Percentiles rank a stretch among this genome's conserved stretches.
Evolutionary conservation across 2,113 vertebrate genomes (phyloP).

Genomic region (Pterocles gutturalis): DNA sequence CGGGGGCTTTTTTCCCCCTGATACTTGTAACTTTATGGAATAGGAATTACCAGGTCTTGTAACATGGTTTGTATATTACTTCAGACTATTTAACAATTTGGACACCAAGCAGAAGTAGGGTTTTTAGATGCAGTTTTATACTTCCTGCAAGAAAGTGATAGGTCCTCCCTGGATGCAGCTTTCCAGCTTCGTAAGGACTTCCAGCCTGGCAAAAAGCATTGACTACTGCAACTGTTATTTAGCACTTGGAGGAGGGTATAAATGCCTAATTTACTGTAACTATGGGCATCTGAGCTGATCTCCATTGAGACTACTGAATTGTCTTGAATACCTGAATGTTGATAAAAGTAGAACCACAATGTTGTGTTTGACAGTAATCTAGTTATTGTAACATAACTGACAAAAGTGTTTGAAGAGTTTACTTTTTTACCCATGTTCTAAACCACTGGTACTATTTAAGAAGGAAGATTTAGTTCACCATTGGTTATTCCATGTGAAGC

Average conservation of each 20-base stretch:
- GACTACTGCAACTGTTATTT: constrained; percentile 54
- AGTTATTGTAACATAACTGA: constrained; percentile 11
- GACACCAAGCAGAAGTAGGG: not conserved
- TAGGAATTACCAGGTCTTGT: not conserved
- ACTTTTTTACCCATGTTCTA: constrained; percentile 33
- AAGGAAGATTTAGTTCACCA: not conserved
- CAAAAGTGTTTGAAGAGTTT: constrained; percentile 34
- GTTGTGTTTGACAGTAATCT: not conserved
- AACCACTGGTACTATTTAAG: constrained; percentile 56
- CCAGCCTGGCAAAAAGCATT: not conserved
- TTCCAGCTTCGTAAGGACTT: not conserved
- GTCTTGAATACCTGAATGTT: constrained; percentile 20
- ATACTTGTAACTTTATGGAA: constrained; percentile 18
- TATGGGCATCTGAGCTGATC: constrained; percentile 24
- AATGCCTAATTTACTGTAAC: not conserved
- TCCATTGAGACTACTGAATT: constrained; percentile 76
- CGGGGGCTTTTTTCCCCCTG: not conserved
- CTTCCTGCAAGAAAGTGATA: constrained; percentile 11
- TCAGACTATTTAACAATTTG: not conserved
- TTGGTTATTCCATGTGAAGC: not conserved
- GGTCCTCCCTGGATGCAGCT: constrained; percentile 21
- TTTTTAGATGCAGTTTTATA: constrained; percentile 28
- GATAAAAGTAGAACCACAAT: not conserved
- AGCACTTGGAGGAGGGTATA: constrained; percentile 67
- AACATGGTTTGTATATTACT: constrained; percentile 49